Evolutionary conservation across 2,888 invertebrate genomes (phyloP), one percentile per base, ranked within the genome.

Genomic region (Agelastica alni): DNA sequence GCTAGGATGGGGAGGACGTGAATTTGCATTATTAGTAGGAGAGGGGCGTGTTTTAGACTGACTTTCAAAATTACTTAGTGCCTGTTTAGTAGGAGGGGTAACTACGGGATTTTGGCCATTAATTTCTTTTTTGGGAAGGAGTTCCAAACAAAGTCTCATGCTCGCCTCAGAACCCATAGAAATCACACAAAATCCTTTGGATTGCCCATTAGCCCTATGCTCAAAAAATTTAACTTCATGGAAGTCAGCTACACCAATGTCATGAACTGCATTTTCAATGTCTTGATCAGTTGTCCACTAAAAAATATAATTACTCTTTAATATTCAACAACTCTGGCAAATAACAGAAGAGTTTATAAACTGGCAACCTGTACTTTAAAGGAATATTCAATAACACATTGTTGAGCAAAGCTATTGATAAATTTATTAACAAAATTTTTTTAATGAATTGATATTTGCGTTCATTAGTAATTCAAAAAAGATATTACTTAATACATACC

Each of bases 141-240:
- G 88, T 64, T 99, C 98, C 85, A 98, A 85, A 56, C 96, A 89
- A 71, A 88, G 80, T 51, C 95, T 83, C 77, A 94, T 86, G 64
- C 96, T 96, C 61, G 86, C 83, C 71, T 98, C 97, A 0, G 96
- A 96, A 10, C 93, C 95, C 62, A 99, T 82, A 1, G 95, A 92
- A 64, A 98, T 88, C 43, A 97, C 91, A 75, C 97, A 98, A 80
- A 97, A 99, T 20, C 99, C 96, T 81, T 98, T 98, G 0, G 96
- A 96, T 78, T 97, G 97, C 17, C 98, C 98, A 81, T 98, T 98
- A 26, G 96, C 91, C 70, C 98, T 86, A 81, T 99, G 99, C 79
- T 99, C 99, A 80, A 97, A 97, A 80, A 99, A 99, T 79, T 98
- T 98, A 28, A 99, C 96, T 76, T 99, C 99, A 70, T 96, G 85